Evolutionary conservation across 2,113 vertebrate species (phyloP), one percentile per base, ranked within the genome.

Genomic region (Chelonoidis abingdonii): DNA sequence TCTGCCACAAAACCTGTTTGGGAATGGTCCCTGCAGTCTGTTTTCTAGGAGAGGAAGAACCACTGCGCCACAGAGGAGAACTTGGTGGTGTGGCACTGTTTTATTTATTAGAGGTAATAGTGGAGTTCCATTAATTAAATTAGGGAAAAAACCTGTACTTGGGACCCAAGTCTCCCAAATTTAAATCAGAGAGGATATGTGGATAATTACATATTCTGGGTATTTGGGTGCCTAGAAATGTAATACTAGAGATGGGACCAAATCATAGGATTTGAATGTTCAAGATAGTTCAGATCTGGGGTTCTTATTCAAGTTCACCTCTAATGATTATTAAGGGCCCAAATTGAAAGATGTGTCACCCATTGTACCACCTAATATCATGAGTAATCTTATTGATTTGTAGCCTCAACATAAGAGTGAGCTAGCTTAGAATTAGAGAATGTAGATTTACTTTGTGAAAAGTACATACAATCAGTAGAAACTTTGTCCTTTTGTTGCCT

Each of bases 1-100:
- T 16, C 52, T 38, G n/a, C 24, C 52, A 22, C 38, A 54, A 38
- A 9, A 24, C 22, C 31, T 79, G 19, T 80, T 53, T 53, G 49
- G 79, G 31, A 29, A 14, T 65, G 59, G 3, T 69, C 21, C 12
- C 52, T 9, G 4, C 0, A 12, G 10, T 5, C 5, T 1, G 1
- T 25, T 29, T 41, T 27, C 13, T 35, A 13, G 52, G 10, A 9
- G 44, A 54, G 13, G 31, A 12, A 31, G n/a, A 1, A 24, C 14
- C 52, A 19, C n/a, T 52, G 21, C n/a, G 3, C 21, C 4, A 17
- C 4, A 0, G 12, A 2, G 35, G 35, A 16, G 8, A 19, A n/a
- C 35, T 69, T 9, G 4, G 65, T 72, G n/a, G 19, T 22, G 9
- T 38, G 65, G 9, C 35, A 72, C n/a, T 38, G 9, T 38, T 72